Conservation (phyloP, 2,888 invertebrate genomes). For the Drosophila niveifrons region DNA sequence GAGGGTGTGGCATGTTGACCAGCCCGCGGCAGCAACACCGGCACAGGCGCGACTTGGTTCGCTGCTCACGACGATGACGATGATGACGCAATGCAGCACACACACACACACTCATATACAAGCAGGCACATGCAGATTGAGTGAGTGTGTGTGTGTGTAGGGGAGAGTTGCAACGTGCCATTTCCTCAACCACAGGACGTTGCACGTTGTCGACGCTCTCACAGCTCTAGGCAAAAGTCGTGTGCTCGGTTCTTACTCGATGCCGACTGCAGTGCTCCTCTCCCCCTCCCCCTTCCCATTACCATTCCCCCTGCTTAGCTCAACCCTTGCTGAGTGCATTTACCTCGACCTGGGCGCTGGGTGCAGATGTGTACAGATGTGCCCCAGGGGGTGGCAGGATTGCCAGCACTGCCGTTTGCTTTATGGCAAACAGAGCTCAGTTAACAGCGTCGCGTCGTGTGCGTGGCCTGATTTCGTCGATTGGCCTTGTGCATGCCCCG, state of each 20-base stretch:
- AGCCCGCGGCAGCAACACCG: conserved; percentile 44
- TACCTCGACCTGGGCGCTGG: conserved; percentile 56
- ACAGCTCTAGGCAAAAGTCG: conserved; percentile 44
- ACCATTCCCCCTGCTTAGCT: neutral
- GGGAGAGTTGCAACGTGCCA: conserved; percentile 46
- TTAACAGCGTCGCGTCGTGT: conserved; percentile 52
- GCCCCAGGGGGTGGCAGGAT: neutral
- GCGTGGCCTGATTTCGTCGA: conserved; percentile 78
- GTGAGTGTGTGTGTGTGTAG: conserved; percentile 3
- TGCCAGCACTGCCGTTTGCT: conserved; percentile 23
- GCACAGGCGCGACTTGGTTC: conserved; percentile 58
- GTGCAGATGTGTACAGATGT: neutral
- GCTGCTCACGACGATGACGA: conserved; percentile 49
- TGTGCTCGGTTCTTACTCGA: conserved; percentile 66
- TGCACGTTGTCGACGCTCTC: conserved; percentile 37
- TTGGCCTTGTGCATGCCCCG: conserved; percentile 71
- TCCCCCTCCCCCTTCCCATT: neutral
- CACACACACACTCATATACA: conserved; percentile 17
- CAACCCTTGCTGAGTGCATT: conserved; percentile 61
- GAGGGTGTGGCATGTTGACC: conserved; percentile 43
- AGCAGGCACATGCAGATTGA: conserved; percentile 27
- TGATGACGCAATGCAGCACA: conserved; percentile 68
- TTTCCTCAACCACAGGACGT: conserved; percentile 20
- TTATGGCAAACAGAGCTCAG: conserved; percentile 17
- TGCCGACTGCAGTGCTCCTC: conserved; percentile 46